Evolutionary conservation across 2,888 invertebrate species (phyloP).

Genomic region (Arrhopalites spinosus): DNA sequence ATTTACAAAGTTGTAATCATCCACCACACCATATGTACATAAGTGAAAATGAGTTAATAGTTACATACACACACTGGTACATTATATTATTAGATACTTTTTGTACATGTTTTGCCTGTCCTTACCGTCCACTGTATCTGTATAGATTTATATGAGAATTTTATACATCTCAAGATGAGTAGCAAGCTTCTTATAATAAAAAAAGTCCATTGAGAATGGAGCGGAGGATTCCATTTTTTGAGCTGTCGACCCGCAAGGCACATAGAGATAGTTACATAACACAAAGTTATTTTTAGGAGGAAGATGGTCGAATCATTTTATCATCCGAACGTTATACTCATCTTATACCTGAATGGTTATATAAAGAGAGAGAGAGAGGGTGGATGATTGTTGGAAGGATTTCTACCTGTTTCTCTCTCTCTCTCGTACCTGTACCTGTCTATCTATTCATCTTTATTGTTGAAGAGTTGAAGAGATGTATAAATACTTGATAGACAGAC

Average conservation of each 20-base stretch:
- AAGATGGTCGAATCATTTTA: neutral
- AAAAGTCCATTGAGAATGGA: neutral
- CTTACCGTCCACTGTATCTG: no score
- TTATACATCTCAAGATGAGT: no score
- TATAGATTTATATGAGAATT: no score
- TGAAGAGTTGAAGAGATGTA: neutral
- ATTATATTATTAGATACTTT: no score
- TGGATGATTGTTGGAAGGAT: neutral
- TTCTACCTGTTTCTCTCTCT: neutral
- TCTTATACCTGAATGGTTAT: neutral
- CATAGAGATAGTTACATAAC: neutral
- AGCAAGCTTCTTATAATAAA: no score
- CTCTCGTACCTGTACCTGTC: slow-evolving; percentile 11
- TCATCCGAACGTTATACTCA: neutral
- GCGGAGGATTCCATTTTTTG: neutral
- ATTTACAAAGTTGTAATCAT: no score
- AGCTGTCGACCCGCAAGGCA: neutral
- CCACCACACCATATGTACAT: no score
- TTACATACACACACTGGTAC: no score
- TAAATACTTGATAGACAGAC: no score
- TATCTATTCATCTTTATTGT: slow-evolving; percentile 23
- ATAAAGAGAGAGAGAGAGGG: neutral
- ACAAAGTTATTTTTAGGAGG: neutral
- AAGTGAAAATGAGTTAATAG: no score
- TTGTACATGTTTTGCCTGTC: no score